Evolutionary conservation across 1,140 invertebrate species (phyloP), one percentile per base, ranked within the genome.

Genomic region (Cephus cinctus): DNA sequence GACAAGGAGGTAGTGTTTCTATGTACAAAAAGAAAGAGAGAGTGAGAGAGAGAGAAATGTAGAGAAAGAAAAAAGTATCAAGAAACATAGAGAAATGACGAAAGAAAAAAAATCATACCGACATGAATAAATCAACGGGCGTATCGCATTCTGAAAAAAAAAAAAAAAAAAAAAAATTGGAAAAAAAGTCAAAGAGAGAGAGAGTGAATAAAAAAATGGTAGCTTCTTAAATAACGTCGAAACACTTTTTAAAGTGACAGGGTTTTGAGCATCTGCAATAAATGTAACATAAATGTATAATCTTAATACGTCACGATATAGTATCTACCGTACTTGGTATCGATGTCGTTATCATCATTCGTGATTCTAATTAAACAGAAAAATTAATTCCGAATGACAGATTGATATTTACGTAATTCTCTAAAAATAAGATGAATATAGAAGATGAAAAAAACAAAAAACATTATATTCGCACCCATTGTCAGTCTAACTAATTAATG

Each of bases 251-350:
- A 36, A 56, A 65, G 55, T 35, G 61, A 63, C 66, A 67, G 61
- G 63, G 65, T 65, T 65, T 59, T 57, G 57, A 64, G 51, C 56
- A 70, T 65, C 51, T 53, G 61, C 62, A 69, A 70, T 65, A 71
- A 67, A 66, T 71, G 66, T 69, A 67, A 67, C 57, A 60, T 70
- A 68, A 70, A 67, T 74, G 69, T 72, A 61, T 71, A 71, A 68
- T 70, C 58, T 63, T 65, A 59, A 63, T 38, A 60, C 52, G 40
- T 63, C 63, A 65, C 59, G 53, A 61, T 62, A 30, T 30, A 30
- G 11, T 30, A n/a, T 4, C 11, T 30, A 30, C 27, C 11, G 12
- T 3, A 12, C 27, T 30, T 30, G 11, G 27, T 11, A 30, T 30
- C 27, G 12, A 30, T 30, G 27, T 12, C 14, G 27, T 30, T 30